Evolutionary conservation across 2,797 vertebrate species (phyloP), one percentile per base, ranked within the genome.

Genomic region (Neosalanx taihuensis): DNA sequence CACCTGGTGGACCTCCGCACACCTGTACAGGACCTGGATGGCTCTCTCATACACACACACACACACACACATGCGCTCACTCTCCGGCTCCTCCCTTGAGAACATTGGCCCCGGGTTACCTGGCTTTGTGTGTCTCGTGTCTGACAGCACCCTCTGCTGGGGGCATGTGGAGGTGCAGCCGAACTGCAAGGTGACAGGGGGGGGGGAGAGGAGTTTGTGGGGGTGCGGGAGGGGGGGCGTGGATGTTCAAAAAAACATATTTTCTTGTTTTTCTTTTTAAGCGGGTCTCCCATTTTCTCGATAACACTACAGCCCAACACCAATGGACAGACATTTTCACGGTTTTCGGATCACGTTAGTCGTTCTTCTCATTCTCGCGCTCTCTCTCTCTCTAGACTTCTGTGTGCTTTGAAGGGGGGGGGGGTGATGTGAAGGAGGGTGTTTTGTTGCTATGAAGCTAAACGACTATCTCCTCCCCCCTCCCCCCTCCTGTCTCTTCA

Each of bases 111-210:
- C 10, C 2, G 6, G 17, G 30, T 12, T 56, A 6, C 82, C 71
- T 33, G 73, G 71, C 76, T 81, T 85, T 85, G 82, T 82, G 64
- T 69, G 64, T 70, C 79, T 75, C 41, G 12, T 41, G 41, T 9
- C 41, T 46, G 72, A 74, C 76, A 80, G 85, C 81, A 64, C 79
- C 72, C 67, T 74, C 83, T 73, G 75, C 83, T 70, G 83, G 82
- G 79, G 82, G 75, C 0, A 26, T 23, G 79, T 69, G 85, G 85
- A 85, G 85, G 78, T 66, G 65, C 60, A 71, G 75, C 82, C 74
- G 77, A 81, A 87, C 85, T 79, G 81, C 79, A 53, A 1, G 33
- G 76, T 81, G 35, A 37, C 35, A 6, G 10, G 41, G 9, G 10
- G 3, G 41, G 10, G 10, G 41, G 41, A 12, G 41, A 82, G 85